Conservation (phyloP, 2,797 vertebrate species). For the Gila robusta region DNA sequence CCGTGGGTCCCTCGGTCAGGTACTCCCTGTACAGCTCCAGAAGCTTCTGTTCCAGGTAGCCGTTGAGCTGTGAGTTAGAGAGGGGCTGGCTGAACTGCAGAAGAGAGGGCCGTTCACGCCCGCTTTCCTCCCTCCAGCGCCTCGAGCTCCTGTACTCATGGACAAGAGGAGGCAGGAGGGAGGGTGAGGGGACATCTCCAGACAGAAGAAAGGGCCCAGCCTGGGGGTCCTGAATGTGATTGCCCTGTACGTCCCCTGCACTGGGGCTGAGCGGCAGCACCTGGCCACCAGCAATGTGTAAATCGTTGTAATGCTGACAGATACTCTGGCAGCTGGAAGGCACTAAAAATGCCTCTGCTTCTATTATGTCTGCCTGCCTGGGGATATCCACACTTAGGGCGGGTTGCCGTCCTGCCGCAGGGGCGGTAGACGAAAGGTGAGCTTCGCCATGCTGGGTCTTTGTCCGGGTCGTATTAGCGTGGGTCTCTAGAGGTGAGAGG, state of each 20-base stretch:
- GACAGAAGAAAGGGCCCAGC: constrained; percentile 92
- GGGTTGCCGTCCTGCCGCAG: constrained; percentile 56
- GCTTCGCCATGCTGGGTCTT: constrained; percentile 24
- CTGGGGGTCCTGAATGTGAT: constrained; percentile 73
- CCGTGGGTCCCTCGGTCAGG: constrained; percentile 63
- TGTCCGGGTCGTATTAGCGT: constrained; percentile 27
- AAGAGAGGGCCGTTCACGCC: constrained; percentile 83
- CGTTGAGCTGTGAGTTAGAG: constrained; percentile 91
- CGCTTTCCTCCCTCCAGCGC: constrained; percentile 83
- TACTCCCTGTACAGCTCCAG: constrained; percentile 93
- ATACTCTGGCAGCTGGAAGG: constrained; percentile 94
- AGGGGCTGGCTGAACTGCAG: constrained; percentile 88
- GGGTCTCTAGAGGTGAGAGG: constrained; percentile 46
- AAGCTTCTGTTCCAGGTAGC: constrained; percentile 93
- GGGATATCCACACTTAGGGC: constrained; percentile 75
- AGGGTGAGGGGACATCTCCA: constrained; percentile 86
- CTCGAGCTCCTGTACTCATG: constrained; percentile 74
- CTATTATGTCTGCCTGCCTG: constrained; percentile 64
- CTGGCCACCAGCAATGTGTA: constrained; percentile 93
- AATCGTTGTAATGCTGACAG: constrained; percentile 93
- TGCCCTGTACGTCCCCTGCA: constrained; percentile 77
- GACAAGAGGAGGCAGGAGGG: constrained; percentile 51
- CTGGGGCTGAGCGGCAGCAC: constrained; percentile 88
- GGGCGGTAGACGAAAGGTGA: neutral
- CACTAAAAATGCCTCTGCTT: constrained; percentile 88